phyloP scores from a whole-genome alignment of 2,888 invertebrate genomes.

The Tortrix viridana region DNA sequence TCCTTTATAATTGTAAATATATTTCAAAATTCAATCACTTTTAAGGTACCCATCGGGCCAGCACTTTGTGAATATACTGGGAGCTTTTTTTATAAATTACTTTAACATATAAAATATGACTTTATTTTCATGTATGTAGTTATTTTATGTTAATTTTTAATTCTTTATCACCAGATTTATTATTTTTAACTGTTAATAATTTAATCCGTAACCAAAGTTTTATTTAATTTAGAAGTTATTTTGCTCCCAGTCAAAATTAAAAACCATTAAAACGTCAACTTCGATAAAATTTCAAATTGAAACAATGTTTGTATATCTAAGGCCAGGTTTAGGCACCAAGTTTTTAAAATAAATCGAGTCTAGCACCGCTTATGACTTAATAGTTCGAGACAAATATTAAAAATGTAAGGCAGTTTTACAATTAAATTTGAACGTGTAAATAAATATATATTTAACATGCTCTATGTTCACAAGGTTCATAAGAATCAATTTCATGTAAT shows the following conservation, averaged over 20 bases:
- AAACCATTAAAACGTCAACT: conserved; percentile 20
- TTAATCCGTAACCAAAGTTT: conserved; percentile 22
- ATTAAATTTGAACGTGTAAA: conserved; percentile 21
- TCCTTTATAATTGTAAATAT: conserved; percentile 40
- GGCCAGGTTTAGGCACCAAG: conserved; percentile 42
- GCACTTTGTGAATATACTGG: conserved; percentile 64
- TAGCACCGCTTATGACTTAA: conserved; percentile 28
- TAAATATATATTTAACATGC: conserved; percentile 35
- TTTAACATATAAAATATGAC: not conserved
- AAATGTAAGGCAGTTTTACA: conserved; percentile 33
- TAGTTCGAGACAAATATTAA: conserved; percentile 11
- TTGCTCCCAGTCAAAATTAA: conserved; percentile 20
- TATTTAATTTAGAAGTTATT: conserved; percentile 2
- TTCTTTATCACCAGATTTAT: conserved; percentile 13
- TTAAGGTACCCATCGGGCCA: conserved; percentile 60
- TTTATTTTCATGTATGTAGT: not conserved
- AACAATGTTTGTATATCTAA: conserved; percentile 38
- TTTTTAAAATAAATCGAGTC: conserved; percentile 22
- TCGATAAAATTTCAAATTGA: conserved; percentile 34
- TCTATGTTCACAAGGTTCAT: conserved; percentile 32
- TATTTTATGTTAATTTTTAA: not conserved
- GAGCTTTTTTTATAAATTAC: conserved; percentile 21
- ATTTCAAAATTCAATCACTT: conserved; percentile 53
- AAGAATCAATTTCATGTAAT: conserved; percentile 36
- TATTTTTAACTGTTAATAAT: conserved; percentile 9